Conservation (phyloP, 2,888 invertebrate species). For the Meteorus cinctellus region DNA sequence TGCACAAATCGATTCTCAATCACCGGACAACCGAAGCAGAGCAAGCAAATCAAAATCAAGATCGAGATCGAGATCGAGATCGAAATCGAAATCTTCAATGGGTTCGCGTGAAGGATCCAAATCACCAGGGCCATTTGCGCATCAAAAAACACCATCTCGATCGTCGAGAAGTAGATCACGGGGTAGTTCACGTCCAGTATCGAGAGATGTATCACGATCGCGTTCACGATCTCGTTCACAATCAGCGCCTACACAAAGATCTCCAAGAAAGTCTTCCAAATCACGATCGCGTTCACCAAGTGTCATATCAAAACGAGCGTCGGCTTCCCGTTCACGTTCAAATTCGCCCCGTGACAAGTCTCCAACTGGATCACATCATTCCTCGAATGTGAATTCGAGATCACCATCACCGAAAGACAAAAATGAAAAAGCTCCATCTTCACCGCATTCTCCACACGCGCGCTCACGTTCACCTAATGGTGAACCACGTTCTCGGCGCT, state of each 20-base stretch:
- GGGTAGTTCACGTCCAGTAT: constrained; percentile 40
- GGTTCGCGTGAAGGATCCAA: constrained; percentile 56
- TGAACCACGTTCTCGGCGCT: background rate
- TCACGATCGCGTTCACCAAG: constrained; percentile 52
- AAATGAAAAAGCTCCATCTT: constrained; percentile 31
- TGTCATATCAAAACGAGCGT: constrained; percentile 48
- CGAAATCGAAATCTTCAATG: constrained; percentile 49
- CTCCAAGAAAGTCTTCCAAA: constrained; percentile 40
- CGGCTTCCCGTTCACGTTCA: constrained; percentile 47
- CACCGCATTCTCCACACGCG: constrained; percentile 43
- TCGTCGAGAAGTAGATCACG: constrained; percentile 45
- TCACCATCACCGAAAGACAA: constrained; percentile 59
- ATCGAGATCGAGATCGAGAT: constrained; percentile 54
- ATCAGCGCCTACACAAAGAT: constrained; percentile 52
- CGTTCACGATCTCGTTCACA: constrained; percentile 46
- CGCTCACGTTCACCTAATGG: constrained; percentile 30
- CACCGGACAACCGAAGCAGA: constrained; percentile 35
- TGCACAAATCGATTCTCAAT: constrained; percentile 56
- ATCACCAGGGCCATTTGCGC: constrained; percentile 48
- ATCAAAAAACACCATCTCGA: constrained; percentile 44
- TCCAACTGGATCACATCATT: constrained; percentile 37
- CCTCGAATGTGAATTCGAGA: constrained; percentile 53
- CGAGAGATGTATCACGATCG: constrained; percentile 43
- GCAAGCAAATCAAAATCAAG: background rate
- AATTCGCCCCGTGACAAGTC: too few species aligned